Evolutionary conservation across 2,888 invertebrate genomes (phyloP).

Genomic region (Ypsolopha scabrella): DNA sequence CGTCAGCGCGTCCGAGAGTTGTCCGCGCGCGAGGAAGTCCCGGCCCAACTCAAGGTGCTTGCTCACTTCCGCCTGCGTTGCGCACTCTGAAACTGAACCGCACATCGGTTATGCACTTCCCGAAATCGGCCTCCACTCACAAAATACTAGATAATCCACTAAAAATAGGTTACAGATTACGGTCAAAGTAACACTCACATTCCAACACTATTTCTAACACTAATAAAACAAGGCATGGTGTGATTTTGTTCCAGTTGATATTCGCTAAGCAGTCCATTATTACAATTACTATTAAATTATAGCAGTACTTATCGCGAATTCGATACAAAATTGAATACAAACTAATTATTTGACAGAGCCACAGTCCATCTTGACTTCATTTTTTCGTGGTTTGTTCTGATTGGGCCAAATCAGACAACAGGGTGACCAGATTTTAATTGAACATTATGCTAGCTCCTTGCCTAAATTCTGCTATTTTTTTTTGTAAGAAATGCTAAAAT

Average conservation of each 20-base stretch:
- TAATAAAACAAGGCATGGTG: slow-evolving; percentile 76
- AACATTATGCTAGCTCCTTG: too few relatives aligned
- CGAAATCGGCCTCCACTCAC: slow-evolving; percentile 14
- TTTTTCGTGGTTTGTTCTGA: slow-evolving; percentile 67
- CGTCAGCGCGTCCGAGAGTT: slow-evolving; percentile 94
- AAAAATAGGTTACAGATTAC: slow-evolving; percentile 10
- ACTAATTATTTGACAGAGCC: slow-evolving; percentile 54
- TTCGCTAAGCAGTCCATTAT: slow-evolving; percentile 67
- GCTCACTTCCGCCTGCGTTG: slow-evolving; percentile 83
- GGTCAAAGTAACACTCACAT: slow-evolving; percentile 55
- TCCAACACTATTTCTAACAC: slow-evolving; percentile 77
- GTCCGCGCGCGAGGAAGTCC: slow-evolving; percentile 91
- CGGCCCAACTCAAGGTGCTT: slow-evolving; percentile 95
- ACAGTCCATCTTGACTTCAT: slow-evolving; percentile 61
- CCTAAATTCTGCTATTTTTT: too few relatives aligned
- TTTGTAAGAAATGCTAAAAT: too few relatives aligned
- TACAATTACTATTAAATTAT: slow-evolving; percentile 31
- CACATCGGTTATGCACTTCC: slow-evolving; percentile 10
- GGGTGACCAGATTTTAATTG: too few relatives aligned
- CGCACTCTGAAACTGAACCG: slow-evolving; percentile 76
- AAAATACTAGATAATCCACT: slow-evolving; percentile 11
- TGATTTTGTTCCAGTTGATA: slow-evolving; percentile 72
- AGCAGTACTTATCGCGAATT: slow-evolving; percentile 32
- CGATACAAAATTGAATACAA: slow-evolving; percentile 41
- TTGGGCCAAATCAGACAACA: slow-evolving; percentile 67